Evolutionary conservation across 2,888 invertebrate genomes (phyloP), one percentile per base, ranked within the genome.

Genomic region (Dryocosmus kuriphilus): DNA sequence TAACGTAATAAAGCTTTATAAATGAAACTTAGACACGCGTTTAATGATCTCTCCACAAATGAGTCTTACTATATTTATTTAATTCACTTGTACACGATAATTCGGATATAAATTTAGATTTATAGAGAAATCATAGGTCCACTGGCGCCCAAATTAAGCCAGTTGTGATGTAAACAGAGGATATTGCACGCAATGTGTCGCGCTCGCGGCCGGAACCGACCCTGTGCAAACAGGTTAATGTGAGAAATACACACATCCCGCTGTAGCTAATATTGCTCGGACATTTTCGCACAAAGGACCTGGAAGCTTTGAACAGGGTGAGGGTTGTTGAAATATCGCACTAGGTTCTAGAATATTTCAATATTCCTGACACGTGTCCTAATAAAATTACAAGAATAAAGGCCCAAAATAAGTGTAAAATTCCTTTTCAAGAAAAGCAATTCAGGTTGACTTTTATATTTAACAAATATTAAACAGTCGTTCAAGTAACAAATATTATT

Each of bases 181-280:
- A 90, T 90, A 90, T 90, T 90, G 90, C 89, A 86, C 84, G 88
- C 88, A 85, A 88, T 87, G 89, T 89, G 86, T 90, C 87, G 87
- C 85, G 77, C 79, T 79, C 83, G 83, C 81, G 84, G 82, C 80
- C 83, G 84, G 82, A 83, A 76, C 85, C 85, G 83, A 88, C 88
- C 90, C 90, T 90, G 80, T 86, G 83, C 85, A 90, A 90, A 90
- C 87, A 90, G 79, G 81, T 85, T 90, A 90, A 90, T 90, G 90
- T 90, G 90, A 88, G 90, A 90, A 90, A 89, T 87, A 90, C 90
- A 90, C 90, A 90, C 89, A 84, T 85, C 83, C 81, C 79, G 76
- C 77, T 62, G 83, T 79, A 80, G 83, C 86, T 87, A 86, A 89
- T 88, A 89, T 88, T 86, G 87, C 85, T 75, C 9, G 78, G 77